A percentile compares a stretch with the other conserved stretches of the same genome.
These are phyloP conservation scores for Takifugu ocellatus DNA, from an alignment of 2,797 vertebrate species.

Conservation along the genomic window DNA sequence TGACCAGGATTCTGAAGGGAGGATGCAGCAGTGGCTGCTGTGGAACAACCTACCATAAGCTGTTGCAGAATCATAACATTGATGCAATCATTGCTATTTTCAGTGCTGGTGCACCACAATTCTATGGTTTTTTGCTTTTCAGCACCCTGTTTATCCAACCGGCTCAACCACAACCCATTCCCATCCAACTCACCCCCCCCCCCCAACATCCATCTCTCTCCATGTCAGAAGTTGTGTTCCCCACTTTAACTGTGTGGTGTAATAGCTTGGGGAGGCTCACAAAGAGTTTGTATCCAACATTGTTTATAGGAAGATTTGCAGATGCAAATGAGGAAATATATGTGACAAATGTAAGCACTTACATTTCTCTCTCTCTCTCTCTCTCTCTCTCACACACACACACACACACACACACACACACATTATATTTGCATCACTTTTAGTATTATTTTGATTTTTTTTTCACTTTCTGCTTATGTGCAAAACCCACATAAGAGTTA, in stretches of 20 bases:
- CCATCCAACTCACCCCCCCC: slow-evolving; percentile 10
- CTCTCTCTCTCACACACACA: slow-evolving; percentile 6
- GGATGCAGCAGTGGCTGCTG: slow-evolving; percentile 22
- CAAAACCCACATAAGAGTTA: not conserved
- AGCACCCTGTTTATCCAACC: slow-evolving; percentile 68
- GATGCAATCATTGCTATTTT: slow-evolving; percentile 69
- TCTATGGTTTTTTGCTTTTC: slow-evolving; percentile 70
- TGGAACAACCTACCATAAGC: slow-evolving; percentile 28
- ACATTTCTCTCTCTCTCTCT: slow-evolving; percentile 17
- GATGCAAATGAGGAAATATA: slow-evolving; percentile 44
- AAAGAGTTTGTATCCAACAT: slow-evolving; percentile 45
- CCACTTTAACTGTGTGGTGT: slow-evolving; percentile 60
- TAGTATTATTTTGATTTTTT: not conserved
- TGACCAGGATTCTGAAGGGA: slow-evolving; percentile 19
- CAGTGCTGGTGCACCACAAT: slow-evolving; percentile 63
- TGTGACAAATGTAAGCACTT: slow-evolving; percentile 44
- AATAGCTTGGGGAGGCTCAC: slow-evolving; percentile 59
- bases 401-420: slow-evolving; percentile 12
- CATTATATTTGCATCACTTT: slow-evolving; percentile 5
- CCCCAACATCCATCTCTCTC: slow-evolving; percentile 37
- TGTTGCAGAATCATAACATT: slow-evolving; percentile 60
- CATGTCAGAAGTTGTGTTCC: slow-evolving; percentile 46
- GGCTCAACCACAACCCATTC: slow-evolving; percentile 61
- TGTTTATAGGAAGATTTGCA: slow-evolving; percentile 57
- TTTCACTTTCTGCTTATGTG: no score